These are phyloP conservation scores for Orycteropus afer DNA, from an alignment of 2,113 vertebrate genomes.

Conservation along the genomic window DNA sequence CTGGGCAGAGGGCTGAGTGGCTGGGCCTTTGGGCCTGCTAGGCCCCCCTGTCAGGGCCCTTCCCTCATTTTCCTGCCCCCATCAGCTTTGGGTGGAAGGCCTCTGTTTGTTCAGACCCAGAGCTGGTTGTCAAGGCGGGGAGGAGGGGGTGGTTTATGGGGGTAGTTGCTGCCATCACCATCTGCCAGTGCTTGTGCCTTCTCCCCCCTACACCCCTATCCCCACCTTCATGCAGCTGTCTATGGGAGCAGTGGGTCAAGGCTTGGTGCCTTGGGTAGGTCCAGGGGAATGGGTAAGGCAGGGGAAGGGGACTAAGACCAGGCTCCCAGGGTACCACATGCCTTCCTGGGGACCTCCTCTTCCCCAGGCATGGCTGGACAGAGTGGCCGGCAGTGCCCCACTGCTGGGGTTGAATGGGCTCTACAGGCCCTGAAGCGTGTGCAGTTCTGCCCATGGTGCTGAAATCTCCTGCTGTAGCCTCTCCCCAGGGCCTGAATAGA, in stretches of 20 bases:
- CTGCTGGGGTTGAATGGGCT: not conserved
- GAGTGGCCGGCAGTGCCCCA: not conserved
- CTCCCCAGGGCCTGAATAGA: not conserved
- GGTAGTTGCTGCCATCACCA: slow-evolving; percentile 78
- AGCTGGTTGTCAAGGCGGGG: slow-evolving; percentile 72
- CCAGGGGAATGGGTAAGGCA: not conserved
- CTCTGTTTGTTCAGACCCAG: slow-evolving; percentile 81
- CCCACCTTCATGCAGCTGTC: slow-evolving; percentile 54
- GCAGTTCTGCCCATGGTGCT: slow-evolving; percentile 44
- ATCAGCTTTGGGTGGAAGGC: slow-evolving; percentile 68
- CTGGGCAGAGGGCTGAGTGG: slow-evolving; percentile 67
- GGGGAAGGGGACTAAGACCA: not conserved
- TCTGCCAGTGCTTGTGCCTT: slow-evolving; percentile 77
- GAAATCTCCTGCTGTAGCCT: not conserved
- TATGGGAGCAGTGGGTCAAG: slow-evolving; percentile 14
- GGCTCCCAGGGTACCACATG: not conserved
- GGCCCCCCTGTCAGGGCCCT: slow-evolving; percentile 65
- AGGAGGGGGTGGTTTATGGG: slow-evolving; percentile 79
- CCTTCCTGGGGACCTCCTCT: not conserved
- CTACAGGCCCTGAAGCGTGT: not conserved
- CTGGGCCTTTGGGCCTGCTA: slow-evolving; percentile 55
- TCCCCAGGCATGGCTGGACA: not conserved
- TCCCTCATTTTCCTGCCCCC: not conserved
- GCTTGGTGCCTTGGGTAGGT: slow-evolving; percentile 10
- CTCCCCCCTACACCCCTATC: slow-evolving; percentile 45